phyloP scores from a whole-genome alignment of 2,888 invertebrate species.

The Apomyelois bistriatella region DNA sequence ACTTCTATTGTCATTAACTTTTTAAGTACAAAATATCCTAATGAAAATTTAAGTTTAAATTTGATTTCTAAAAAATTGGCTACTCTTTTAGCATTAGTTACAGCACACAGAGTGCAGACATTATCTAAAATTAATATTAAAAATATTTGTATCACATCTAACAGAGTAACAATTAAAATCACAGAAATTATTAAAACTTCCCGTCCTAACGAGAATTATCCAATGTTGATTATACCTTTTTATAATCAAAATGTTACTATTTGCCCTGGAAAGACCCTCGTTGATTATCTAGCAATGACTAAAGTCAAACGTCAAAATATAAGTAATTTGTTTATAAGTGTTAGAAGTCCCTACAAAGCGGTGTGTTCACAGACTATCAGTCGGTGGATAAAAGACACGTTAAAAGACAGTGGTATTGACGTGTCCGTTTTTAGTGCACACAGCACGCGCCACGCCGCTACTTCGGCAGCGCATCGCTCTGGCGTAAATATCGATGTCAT shows the following conservation, averaged over 20 bases:
- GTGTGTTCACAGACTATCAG: slow-evolving; percentile 19
- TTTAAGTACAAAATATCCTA: too few relatives aligned
- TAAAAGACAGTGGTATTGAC: slow-evolving; percentile 17
- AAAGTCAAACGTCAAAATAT: slow-evolving; percentile 2
- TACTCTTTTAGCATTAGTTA: slow-evolving; percentile 15
- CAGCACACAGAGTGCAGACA: slow-evolving; percentile 26
- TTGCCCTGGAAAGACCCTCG: slow-evolving; percentile 17
- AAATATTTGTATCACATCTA: neutral
- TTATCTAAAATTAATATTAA: slow-evolving; percentile 21
- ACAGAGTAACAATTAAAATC: slow-evolving; percentile 16
- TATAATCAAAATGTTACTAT: slow-evolving; percentile 20
- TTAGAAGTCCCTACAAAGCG: slow-evolving; percentile 14
- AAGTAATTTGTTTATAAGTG: slow-evolving; percentile 15
- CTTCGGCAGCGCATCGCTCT: slow-evolving; percentile 18
- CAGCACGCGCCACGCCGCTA: slow-evolving; percentile 24
- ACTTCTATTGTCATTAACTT: neutral
- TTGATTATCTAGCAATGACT: too few relatives aligned
- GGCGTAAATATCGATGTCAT: slow-evolving; percentile 17
- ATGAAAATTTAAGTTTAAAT: too few relatives aligned
- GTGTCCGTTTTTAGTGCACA: slow-evolving; percentile 20
- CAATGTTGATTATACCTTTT: slow-evolving; percentile 21
- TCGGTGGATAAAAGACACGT: slow-evolving; percentile 19
- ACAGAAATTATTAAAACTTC: slow-evolving; percentile 24
- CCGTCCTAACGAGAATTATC: slow-evolving; percentile 12
- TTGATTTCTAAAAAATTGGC: slow-evolving; percentile 11